Base-by-base conservation (phyloP, 2,797 vertebrate species). In the Eleutherodactylus coqui region DNA sequence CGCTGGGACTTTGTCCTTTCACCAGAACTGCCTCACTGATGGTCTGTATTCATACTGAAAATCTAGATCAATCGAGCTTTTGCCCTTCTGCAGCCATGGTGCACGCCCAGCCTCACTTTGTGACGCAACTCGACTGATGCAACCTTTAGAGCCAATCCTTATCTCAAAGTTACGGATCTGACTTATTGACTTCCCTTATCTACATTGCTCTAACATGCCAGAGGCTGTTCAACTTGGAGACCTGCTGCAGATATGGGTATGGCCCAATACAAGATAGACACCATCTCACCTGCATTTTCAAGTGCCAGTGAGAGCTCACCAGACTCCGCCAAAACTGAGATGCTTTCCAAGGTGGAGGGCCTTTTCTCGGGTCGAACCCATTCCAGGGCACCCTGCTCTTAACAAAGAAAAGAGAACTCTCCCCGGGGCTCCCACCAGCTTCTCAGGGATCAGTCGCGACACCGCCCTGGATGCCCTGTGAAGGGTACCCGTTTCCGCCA, bases 351-450 rank as follows among this genome's bases (percentile, higher is more conserved):
- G 58, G 41, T 64, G 7, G 16, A 27, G 32, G 49, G 17, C 32
- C 81, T 38, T 75, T 24, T 45, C 82, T 83, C 55, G n/a, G 72
- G 70, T 27, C 51, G 49, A 83, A 83, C 67, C 27, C 51, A 45
- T 73, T 73, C 41, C 70, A 73, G 70, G 70, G 19, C 24, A 10
- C 38, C 24, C 21, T 36, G 38, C 70, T 24, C 34, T 45, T 41
- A 38, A 73, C 38, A n/a, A 58, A 78, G 76, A 78, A 78, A 78
- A 78, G 51, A 78, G 76, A 77, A 51, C 55, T 79, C 53, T 85
- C 29, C 45, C 83, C 29, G 75, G 60, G 58, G 38, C 53, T 64
- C 55, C 78, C 36, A 34, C 29, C 53, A 29, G 55, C 82, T 36
- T 84, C 70, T 76, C 69, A 70, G 38, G 51, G 82, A 75, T 83